Evolutionary conservation across 1,140 invertebrate genomes (phyloP).

Genomic region (Drosophila orosa): DNA sequence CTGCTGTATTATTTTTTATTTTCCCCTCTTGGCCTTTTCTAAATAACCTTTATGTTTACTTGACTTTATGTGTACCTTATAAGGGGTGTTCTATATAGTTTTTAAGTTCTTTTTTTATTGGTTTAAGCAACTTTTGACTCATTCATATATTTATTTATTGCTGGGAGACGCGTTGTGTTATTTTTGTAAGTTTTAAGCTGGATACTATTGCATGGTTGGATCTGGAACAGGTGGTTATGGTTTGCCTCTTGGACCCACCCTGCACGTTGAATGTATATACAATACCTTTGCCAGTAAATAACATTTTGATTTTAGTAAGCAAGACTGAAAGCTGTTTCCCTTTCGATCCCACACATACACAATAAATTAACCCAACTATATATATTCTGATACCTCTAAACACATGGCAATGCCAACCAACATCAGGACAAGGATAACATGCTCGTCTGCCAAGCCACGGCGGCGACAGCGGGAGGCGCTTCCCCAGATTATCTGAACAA

Average conservation of each 20-base stretch:
- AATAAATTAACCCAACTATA: constrained; percentile 34
- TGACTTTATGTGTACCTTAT: neutral
- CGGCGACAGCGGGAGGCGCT: constrained; percentile 30
- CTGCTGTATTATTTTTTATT: constrained; percentile 34
- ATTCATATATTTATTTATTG: constrained; percentile 14
- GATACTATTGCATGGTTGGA: constrained; percentile 23
- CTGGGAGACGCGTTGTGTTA: constrained; percentile 11
- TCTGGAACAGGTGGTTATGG: constrained; percentile 36
- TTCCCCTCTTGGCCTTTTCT: neutral
- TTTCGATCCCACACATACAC: constrained; percentile 17
- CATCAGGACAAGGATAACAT: constrained; percentile 69
- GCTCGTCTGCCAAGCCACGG: constrained; percentile 41
- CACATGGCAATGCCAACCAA: constrained; percentile 27
- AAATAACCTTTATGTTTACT: constrained; percentile 33
- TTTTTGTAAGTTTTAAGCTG: constrained; percentile 23
- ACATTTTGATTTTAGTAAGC: constrained; percentile 44
- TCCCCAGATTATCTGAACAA: constrained; percentile 69
- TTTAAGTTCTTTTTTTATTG: constrained; percentile 16
- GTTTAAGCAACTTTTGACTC: constrained; percentile 2
- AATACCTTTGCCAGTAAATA: constrained; percentile 53
- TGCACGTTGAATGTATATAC: constrained; percentile 60
- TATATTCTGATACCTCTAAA: constrained; percentile 62
- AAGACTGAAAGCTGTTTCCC: constrained; percentile 46
- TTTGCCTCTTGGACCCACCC: constrained; percentile 35
- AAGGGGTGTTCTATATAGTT: constrained; percentile 7